Evolutionary conservation across 2,113 vertebrate genomes (phyloP).

Genomic region (Ceuthmochares aereus): DNA sequence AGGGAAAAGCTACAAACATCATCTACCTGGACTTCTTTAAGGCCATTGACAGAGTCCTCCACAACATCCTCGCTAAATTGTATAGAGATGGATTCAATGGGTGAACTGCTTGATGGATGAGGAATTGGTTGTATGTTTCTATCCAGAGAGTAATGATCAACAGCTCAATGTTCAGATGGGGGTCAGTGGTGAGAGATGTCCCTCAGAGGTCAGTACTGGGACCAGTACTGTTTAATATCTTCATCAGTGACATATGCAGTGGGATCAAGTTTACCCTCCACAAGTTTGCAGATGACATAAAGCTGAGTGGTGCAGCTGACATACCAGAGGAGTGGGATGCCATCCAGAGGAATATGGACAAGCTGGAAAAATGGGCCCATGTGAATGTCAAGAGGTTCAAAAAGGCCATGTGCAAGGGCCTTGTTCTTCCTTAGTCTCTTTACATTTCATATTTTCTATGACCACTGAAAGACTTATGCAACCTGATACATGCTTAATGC

Average conservation of each 20-base stretch:
- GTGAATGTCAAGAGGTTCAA: background rate
- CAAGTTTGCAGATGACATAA: background rate
- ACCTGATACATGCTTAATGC: background rate
- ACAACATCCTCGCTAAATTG: background rate
- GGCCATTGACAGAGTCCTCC: no score
- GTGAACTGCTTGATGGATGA: background rate
- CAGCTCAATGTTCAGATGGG: background rate
- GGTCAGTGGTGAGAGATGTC: background rate
- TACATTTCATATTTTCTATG: background rate
- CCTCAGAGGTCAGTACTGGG: fast-evolving
- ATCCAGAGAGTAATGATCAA: no score
- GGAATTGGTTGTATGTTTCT: background rate
- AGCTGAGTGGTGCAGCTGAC: background rate
- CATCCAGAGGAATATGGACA: no score
- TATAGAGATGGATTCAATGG: background rate
- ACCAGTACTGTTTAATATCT: background rate
- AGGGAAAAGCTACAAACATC: no score
- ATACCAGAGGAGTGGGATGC: background rate
- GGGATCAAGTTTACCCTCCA: background rate
- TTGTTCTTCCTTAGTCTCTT: background rate
- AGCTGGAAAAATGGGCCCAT: background rate
- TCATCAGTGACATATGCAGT: background rate
- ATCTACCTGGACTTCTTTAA: no score
- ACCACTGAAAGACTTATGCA: conserved; percentile 18
- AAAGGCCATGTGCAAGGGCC: background rate